These are phyloP conservation scores for Ophion costatus DNA, from an alignment of 2,888 invertebrate genomes.

Conservation along the genomic window DNA sequence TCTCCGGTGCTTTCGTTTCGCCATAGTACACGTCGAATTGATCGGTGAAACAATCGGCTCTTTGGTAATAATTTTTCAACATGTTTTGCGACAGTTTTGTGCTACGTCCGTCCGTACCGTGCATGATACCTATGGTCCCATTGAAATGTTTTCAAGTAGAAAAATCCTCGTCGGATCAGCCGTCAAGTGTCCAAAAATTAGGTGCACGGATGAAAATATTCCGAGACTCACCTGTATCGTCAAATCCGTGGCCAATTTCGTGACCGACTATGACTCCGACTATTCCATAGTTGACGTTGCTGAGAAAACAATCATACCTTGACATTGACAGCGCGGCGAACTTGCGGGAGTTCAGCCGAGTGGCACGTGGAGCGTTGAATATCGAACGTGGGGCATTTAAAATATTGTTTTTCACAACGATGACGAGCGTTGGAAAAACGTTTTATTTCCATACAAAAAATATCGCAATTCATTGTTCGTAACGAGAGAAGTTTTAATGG, in stretches of 20 bases:
- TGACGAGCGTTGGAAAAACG: too few species aligned
- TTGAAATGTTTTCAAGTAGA: background rate
- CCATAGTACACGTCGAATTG: slow-evolving; percentile 61
- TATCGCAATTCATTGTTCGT: too few species aligned
- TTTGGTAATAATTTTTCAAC: slow-evolving; percentile 58
- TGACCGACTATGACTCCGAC: slow-evolving; percentile 61
- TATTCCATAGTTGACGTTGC: slow-evolving; percentile 65
- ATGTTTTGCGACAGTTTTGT: slow-evolving; percentile 42
- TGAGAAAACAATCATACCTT: slow-evolving; percentile 12
- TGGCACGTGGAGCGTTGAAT: too few species aligned
- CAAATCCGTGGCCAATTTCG: slow-evolving; percentile 68
- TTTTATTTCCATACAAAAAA: too few species aligned
- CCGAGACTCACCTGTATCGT: slow-evolving; percentile 48
- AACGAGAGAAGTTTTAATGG: too few species aligned
- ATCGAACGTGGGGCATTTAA: too few species aligned
- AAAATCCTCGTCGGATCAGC: too few species aligned
- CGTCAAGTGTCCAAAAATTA: too few species aligned
- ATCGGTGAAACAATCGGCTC: slow-evolving; percentile 63
- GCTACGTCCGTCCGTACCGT: slow-evolving; percentile 21
- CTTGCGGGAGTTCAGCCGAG: too few species aligned
- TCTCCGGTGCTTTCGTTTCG: slow-evolving; percentile 19
- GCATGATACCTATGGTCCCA: slow-evolving; percentile 18
- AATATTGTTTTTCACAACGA: too few species aligned
- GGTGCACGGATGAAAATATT: too few species aligned
- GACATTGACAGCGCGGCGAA: too few species aligned